phyloP scores from a whole-genome alignment of 1,140 invertebrate genomes.

The Bemisia tabaci region DNA sequence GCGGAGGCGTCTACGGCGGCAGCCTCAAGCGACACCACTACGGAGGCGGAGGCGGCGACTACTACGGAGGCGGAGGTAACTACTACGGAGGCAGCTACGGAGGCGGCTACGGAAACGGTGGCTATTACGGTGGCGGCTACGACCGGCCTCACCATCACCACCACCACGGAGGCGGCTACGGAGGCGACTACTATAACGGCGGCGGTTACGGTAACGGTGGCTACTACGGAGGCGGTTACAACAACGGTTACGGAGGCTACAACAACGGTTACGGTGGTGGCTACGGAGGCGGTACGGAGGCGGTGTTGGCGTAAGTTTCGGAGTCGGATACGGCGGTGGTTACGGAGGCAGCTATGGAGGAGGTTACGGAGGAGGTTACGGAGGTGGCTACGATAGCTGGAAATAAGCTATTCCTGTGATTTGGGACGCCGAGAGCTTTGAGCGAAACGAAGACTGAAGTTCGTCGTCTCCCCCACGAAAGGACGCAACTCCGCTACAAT shows the following conservation, averaged over 20 bases:
- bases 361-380: not conserved
- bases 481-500: too few relatives aligned
- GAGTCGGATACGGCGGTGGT: not conserved
- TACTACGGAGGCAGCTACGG: not conserved
- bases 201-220: not conserved
- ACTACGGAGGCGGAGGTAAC: not conserved
- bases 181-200: not conserved
- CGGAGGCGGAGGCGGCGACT: not conserved
- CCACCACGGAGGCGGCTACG: not conserved
- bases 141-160: too few relatives aligned
- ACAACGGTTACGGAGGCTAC: not conserved
- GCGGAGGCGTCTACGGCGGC: not conserved
- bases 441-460: too few relatives aligned
- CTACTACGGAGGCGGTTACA: not conserved
- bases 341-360: not conserved
- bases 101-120: not conserved
- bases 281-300: not conserved
- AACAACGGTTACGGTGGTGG: not conserved
- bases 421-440: too few relatives aligned
- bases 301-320: not conserved
- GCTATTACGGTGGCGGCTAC: not conserved
- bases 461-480: too few relatives aligned
- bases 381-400: not conserved
- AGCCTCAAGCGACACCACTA: too few relatives aligned
- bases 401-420: too few relatives aligned